Base-by-base conservation (phyloP, 23 tunicate species). In the Clavelina lepadiformis region DNA sequence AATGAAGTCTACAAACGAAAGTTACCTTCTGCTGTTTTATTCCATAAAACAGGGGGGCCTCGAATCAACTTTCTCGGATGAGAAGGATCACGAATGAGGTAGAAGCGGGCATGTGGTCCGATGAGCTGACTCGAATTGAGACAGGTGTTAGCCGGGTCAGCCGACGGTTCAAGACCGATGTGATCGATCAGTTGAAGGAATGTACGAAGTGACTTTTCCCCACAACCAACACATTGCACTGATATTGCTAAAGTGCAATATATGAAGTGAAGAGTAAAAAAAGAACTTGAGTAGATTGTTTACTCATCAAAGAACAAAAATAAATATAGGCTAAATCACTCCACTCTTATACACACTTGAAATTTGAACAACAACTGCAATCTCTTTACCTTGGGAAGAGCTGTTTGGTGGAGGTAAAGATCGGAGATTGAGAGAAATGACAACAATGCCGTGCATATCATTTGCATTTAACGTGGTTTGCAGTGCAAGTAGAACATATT, bases 171-270 rank as follows among this genome's bases (percentile, higher is more conserved):
- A 32, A 86, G 68, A 23, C 82, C 82, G 28, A 86, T 56, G 63
- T 86, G 95, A 20, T 74, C 83, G 6, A 72, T 66, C 24, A 86
- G 66, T 28, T 73, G 71, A 28, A 75, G 35, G 38, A 86, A 86
- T 1, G 80, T 78, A 51, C 70, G 76, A 8, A 86, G 45, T 6
- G 80, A 29, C 27, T 71, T 72, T 33, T 86, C 95, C 6, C 95
- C 95, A 47, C 95, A 86, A 18, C 95, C 95, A 56, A 86, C 65
- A 52, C 95, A 86, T 34, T 78, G 85, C 33, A 72, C 85, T 55
- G 85, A 57, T 37, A 84, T 61, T 18, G 72, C 76, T 75, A 65
- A 31, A 36, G n/a, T n/a, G n/a, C n/a, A n/a, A n/a, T n/a, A n/a
- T n/a, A n/a, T n/a, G n/a, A n/a, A n/a, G n/a, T n/a, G n/a, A n/a